Percentiles rank a stretch among this genome's conserved stretches.
Conservation (phyloP, 2,113 vertebrate species). For the Argyrosomus japonicus region DNA sequence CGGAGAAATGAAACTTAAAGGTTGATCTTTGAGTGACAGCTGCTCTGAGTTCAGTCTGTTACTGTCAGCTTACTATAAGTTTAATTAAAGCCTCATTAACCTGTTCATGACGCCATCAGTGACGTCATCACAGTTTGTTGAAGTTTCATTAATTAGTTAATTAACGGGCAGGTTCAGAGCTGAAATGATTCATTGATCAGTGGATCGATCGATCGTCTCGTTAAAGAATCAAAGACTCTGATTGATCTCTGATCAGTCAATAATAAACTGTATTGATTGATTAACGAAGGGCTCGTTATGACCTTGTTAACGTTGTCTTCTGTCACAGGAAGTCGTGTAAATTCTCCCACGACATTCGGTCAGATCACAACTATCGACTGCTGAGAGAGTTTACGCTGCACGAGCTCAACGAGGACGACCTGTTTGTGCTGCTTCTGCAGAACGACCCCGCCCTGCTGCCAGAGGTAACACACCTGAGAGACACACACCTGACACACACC, state of each 20-base stretch:
- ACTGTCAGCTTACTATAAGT: too few relatives aligned
- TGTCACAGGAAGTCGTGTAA: slow-evolving; percentile 75
- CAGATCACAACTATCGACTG: slow-evolving; percentile 70
- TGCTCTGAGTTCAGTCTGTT: too few relatives aligned
- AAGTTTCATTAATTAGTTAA: too few relatives aligned
- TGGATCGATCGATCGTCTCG: too few relatives aligned
- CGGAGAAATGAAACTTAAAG: too few relatives aligned
- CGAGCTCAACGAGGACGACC: slow-evolving; percentile 72
- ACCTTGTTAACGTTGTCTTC: neutral
- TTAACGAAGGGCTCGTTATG: neutral
- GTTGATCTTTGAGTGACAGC: too few relatives aligned
- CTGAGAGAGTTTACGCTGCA: slow-evolving; percentile 78
- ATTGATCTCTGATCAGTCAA: neutral
- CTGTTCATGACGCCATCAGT: too few relatives aligned
- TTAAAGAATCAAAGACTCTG: too few relatives aligned
- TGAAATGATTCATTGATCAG: too few relatives aligned
- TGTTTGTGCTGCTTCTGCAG: slow-evolving; percentile 82
- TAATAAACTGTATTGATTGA: neutral
- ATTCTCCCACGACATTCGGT: slow-evolving; percentile 77
- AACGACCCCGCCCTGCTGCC: slow-evolving; percentile 80
- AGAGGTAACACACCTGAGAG: slow-evolving; percentile 65
- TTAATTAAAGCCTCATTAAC: too few relatives aligned
- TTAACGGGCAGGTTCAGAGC: too few relatives aligned
- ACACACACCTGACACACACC: neutral
- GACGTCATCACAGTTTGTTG: too few relatives aligned